A percentile compares a stretch with the other conserved stretches of the same genome.
Evolutionary conservation across 2,888 invertebrate genomes (phyloP).

Genomic region (Napeogenes inachia): DNA sequence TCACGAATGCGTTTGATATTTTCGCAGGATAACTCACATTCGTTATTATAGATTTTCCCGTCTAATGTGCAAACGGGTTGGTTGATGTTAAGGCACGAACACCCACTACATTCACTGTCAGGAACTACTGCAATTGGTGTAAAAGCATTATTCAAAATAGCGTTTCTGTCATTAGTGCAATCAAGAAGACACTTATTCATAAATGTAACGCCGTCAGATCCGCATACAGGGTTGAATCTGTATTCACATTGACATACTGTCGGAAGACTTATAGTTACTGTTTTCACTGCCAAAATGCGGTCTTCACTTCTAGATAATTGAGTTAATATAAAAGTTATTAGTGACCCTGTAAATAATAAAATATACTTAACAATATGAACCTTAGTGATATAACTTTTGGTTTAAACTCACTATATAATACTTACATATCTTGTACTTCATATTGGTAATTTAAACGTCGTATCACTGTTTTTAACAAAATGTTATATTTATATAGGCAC

Average conservation of each 20-base stretch:
- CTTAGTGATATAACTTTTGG: background rate
- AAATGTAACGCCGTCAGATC: conserved; percentile 35
- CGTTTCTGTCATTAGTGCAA: conserved; percentile 23
- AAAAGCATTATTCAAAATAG: conserved; percentile 11
- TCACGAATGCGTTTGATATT: conserved; percentile 27
- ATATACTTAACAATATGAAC: background rate
- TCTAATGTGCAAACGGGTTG: conserved; percentile 44
- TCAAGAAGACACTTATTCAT: conserved; percentile 30
- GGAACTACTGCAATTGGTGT: conserved; percentile 12
- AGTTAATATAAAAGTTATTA: background rate
- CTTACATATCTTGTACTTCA: conserved; percentile 2
- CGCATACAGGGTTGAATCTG: conserved; percentile 37
- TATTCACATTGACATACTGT: conserved; percentile 33
- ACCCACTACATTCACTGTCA: conserved; percentile 26
- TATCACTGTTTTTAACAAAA: background rate
- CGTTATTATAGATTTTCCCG: conserved; percentile 33
- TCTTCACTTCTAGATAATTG: background rate
- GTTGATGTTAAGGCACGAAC: conserved; percentile 31
- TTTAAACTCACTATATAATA: background rate
- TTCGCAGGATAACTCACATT: conserved; percentile 35
- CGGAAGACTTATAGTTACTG: conserved; percentile 7
- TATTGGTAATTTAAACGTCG: background rate
- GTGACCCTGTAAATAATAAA: background rate
- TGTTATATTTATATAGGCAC: background rate
- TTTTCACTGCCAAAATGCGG: background rate